Evolutionary conservation across 2,888 invertebrate species (phyloP).

Genomic region (Prosopocoilus inquinatus): DNA sequence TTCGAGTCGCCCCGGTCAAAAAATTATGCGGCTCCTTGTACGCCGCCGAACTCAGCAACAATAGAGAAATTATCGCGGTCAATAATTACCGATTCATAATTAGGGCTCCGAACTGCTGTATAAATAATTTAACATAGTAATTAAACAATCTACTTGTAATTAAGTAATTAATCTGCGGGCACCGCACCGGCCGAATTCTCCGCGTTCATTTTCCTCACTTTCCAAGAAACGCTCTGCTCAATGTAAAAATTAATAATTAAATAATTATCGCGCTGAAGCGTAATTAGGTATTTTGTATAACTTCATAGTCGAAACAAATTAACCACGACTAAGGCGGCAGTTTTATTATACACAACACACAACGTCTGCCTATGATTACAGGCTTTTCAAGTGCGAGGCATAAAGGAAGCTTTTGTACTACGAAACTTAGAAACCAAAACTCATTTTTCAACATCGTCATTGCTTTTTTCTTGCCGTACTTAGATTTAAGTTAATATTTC

Average conservation of each 20-base stretch:
- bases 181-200: neutral
- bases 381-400: too few species aligned
- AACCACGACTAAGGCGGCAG: too few species aligned
- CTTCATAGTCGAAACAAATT: too few species aligned
- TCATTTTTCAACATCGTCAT: too few species aligned
- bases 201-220: neutral
- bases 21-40: too few species aligned
- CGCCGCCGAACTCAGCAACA: neutral
- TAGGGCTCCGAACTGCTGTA: neutral
- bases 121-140: slow-evolving; percentile 2
- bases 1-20: too few species aligned
- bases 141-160: slow-evolving; percentile 16
- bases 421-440: too few species aligned
- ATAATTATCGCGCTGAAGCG: neutral
- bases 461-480: too few species aligned
- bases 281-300: neutral
- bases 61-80: neutral
- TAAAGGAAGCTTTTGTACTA: too few species aligned
- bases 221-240: neutral
- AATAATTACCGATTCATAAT: slow-evolving; percentile 2
- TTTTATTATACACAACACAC: too few species aligned
- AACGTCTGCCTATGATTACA: too few species aligned
- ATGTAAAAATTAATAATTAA: slow-evolving; percentile 1
- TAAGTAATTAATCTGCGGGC: slow-evolving; percentile 12
- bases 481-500: too few species aligned